These are phyloP conservation scores for Muntiacus muntjak DNA, from an alignment of 2,113 vertebrate species.

Conservation along the genomic window DNA sequence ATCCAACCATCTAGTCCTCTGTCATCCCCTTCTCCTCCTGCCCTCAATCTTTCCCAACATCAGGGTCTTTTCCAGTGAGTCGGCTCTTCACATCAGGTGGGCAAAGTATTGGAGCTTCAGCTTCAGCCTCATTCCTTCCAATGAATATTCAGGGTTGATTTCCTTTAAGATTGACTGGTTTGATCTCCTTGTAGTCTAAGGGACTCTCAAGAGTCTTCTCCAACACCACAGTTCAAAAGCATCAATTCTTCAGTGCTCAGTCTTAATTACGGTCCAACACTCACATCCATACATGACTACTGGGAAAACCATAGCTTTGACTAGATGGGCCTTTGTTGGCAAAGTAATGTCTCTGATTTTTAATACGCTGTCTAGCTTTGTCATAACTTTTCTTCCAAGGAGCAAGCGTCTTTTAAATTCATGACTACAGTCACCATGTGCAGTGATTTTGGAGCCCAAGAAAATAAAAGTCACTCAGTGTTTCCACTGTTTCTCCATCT, in stretches of 20 bases:
- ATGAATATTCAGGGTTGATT: neutral
- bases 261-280: neutral
- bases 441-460: neutral
- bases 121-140: neutral
- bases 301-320: neutral
- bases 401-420: neutral
- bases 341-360: neutral
- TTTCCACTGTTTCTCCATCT: neutral
- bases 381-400: neutral
- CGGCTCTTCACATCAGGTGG: neutral
- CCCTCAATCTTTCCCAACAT: neutral
- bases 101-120: neutral
- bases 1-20: neutral
- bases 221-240: neutral
- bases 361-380: neutral
- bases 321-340: neutral
- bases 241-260: neutral
- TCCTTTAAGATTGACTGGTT: neutral
- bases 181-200: neutral
- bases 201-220: neutral
- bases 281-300: neutral
- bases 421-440: neutral
- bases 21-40: neutral
- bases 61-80: neutral
- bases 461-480: neutral